phyloP scores from a whole-genome alignment of 2,888 invertebrate species.

The Phragmatobia fuliginosa region DNA sequence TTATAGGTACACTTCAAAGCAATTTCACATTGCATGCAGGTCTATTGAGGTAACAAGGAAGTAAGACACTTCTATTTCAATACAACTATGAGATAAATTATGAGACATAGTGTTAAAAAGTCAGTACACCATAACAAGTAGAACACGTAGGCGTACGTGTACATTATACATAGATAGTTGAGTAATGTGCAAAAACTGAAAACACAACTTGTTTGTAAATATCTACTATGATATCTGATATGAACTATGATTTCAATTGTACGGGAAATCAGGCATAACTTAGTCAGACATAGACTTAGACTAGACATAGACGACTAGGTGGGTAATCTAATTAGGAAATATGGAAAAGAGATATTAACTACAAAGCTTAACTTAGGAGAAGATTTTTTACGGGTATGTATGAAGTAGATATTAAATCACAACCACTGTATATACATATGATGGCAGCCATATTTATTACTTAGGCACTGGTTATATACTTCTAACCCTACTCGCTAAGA shows the following conservation, averaged over 20 bases:
- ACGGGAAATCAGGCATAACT: neutral
- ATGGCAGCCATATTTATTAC: too few species aligned
- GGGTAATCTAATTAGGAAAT: neutral
- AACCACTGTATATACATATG: too few species aligned
- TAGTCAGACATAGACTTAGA: too few species aligned
- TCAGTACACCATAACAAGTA: constrained; percentile 13
- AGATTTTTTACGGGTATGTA: neutral
- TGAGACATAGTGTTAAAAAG: constrained; percentile 32
- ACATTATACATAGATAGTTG: constrained; percentile 17
- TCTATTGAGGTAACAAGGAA: constrained; percentile 32
- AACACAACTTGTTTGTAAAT: constrained; percentile 13
- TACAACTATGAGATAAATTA: constrained; percentile 25
- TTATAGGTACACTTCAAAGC: constrained; percentile 8
- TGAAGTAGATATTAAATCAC: too few species aligned
- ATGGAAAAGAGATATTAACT: neutral
- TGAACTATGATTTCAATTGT: neutral
- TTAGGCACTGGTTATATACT: too few species aligned
- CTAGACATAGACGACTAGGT: too few species aligned
- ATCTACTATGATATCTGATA: too few species aligned
- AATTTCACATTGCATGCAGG: neutral
- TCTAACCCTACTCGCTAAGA: too few species aligned
- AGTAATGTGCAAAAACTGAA: constrained; percentile 13
- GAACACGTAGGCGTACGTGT: constrained; percentile 20
- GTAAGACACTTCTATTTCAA: constrained; percentile 10
- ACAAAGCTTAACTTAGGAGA: neutral